Evolutionary conservation across 2,888 invertebrate genomes (phyloP).

Genomic region (Aromia moschata): DNA sequence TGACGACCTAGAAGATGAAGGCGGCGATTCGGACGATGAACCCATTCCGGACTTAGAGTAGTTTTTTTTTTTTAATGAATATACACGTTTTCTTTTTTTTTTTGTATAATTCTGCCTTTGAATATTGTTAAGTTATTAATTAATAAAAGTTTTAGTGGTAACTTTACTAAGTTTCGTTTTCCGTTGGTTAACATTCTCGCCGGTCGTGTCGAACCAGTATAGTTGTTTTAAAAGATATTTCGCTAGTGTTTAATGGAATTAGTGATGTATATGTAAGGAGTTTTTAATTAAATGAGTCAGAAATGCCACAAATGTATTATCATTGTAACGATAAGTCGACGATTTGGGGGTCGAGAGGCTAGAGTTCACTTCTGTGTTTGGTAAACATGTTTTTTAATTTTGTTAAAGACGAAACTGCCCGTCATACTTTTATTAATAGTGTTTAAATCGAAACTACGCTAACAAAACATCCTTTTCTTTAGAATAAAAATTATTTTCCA

Average conservation of each 20-base stretch:
- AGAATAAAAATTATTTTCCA: too few relatives aligned
- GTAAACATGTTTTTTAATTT: too few relatives aligned
- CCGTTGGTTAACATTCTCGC: constrained; percentile 14
- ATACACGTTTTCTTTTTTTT: constrained; percentile 32
- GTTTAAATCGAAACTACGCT: too few relatives aligned
- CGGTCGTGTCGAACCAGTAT: constrained; percentile 22
- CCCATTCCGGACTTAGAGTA: constrained; percentile 80
- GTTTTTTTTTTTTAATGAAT: constrained; percentile 31
- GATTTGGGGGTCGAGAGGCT: too few relatives aligned
- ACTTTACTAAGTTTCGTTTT: constrained; percentile 18
- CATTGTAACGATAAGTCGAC: constrained; percentile 2
- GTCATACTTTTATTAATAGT: too few relatives aligned
- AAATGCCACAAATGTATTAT: constrained; percentile 12
- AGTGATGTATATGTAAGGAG: constrained; percentile 29
- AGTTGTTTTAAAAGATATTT: constrained; percentile 28
- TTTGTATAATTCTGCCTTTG: constrained; percentile 35
- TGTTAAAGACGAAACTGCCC: too few relatives aligned
- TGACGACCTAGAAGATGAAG: constrained; percentile 73
- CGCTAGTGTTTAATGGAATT: constrained; percentile 19
- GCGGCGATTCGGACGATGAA: constrained; percentile 82
- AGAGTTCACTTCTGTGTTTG: too few relatives aligned
- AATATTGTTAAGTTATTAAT: constrained; percentile 44
- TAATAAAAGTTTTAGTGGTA: constrained; percentile 44
- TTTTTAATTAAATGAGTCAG: constrained; percentile 35
- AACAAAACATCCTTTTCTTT: too few relatives aligned